Conservation (phyloP, 92 coral and sea anemone species). For the Chrysogorgia sp. region DNA sequence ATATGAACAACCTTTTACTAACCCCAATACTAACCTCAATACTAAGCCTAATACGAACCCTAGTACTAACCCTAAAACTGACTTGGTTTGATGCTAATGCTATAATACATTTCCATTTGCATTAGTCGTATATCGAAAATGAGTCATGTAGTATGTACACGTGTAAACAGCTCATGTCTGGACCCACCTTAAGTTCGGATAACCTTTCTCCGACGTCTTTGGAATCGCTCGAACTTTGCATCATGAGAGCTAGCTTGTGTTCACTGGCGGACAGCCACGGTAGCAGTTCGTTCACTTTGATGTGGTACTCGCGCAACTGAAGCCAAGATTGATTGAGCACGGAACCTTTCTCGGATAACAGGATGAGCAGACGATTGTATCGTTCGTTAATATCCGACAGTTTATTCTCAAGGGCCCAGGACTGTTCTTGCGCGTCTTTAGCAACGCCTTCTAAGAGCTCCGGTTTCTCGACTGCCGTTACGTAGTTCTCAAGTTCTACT, state of each 20-base stretch:
- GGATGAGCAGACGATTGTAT: conserved; percentile 82
- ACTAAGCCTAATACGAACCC: too few species aligned
- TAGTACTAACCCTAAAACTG: too few species aligned
- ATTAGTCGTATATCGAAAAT: too few species aligned
- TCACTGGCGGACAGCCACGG: conserved; percentile 94
- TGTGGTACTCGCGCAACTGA: conserved; percentile 91
- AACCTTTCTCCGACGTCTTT: conserved; percentile 65
- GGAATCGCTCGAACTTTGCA: conserved; percentile 85
- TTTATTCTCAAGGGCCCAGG: conserved; percentile 99
- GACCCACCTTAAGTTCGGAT: conserved; percentile 78
- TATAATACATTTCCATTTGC: too few species aligned
- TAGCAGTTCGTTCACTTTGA: conserved; percentile 80
- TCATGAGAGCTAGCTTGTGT: conserved; percentile 75
- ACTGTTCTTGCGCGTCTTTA: conserved; percentile 90
- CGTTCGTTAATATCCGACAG: conserved; percentile 98
- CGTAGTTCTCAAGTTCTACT: conserved; percentile 89
- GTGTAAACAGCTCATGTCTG: background rate
- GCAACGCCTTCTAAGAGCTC: conserved; percentile 60
- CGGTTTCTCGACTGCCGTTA: conserved; percentile 78
- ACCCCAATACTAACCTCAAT: too few species aligned
- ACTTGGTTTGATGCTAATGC: too few species aligned
- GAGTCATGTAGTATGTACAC: too few species aligned
- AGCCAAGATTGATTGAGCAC: conserved; percentile 90
- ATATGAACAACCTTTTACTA: too few species aligned
- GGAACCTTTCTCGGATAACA: conserved; percentile 86